Evolutionary conservation across 2,113 vertebrate species (phyloP), one percentile per base, ranked within the genome.

Genomic region (Nanorana parkeri): DNA sequence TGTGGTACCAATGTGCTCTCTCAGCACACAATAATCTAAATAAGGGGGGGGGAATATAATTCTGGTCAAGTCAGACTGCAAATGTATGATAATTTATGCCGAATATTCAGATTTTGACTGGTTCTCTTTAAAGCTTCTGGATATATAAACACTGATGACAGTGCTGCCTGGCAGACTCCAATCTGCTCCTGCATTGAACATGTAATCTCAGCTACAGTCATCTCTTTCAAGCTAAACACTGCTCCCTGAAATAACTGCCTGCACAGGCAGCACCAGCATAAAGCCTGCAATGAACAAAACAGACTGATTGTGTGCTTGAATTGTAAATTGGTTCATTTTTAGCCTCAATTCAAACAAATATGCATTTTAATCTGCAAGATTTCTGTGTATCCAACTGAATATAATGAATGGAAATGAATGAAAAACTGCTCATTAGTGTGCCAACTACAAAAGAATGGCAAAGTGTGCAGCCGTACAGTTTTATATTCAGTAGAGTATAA

Each of bases 381-480:
- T 61, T 75, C 26, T 32, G 21, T 61, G 72, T 28, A 78, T 80
- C 0, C 0, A 84, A 84, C 83, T 23, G 0, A 87, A 21, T n/a
- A 84, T 58, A 15, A 36, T 81, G 69, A 69, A n/a, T 86, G 28
- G 73, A 77, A 81, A 80, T 77, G 80, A 75, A 79, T 73, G 78
- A 81, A 78, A 16, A 36, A 55, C 68, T 73, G 78, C 77, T 83
- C 69, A 47, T 75, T 77, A 65, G 1, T 24, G 23, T 60, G 41
- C 55, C 41, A 47, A 26, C 4, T 21, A 84, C 73, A 19, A 55
- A 24, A 5, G 58, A 81, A 21, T 32, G 29, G 28, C 5, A 75
- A 36, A 60, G 21, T 61, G 26, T 13, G n/a, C 36, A 21, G 58
- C 32, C 41, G 56, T 28, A 21, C 17, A 32, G 69, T 56, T 58